Conservation (phyloP, 2,113 vertebrate genomes). For the Pyrgilauda ruficollis region DNA sequence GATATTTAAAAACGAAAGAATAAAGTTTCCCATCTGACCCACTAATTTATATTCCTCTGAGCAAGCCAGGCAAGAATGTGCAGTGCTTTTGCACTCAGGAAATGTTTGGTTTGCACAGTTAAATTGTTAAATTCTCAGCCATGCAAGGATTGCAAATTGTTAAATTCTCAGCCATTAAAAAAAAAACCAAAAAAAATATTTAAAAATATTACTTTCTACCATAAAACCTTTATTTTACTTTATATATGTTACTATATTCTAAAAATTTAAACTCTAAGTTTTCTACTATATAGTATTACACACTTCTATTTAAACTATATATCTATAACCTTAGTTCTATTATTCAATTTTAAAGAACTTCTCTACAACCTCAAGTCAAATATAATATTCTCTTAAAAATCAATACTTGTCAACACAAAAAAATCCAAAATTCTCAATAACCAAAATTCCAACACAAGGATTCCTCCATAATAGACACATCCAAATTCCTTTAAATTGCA, state of each 20-base stretch:
- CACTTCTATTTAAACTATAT: not conserved
- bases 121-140: not conserved
- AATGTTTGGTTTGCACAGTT: not conserved
- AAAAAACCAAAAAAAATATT: not conserved
- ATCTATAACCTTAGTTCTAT: not conserved
- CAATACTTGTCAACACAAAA: not conserved
- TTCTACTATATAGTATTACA: not conserved
- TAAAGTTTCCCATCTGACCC: not conserved
- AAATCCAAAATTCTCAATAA: not conserved
- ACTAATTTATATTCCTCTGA: not conserved
- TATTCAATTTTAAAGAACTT: not conserved
- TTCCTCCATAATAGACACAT: accelerated
- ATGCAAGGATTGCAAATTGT: not conserved
- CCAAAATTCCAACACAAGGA: not conserved
- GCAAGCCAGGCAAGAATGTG: not conserved
- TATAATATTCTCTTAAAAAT: not conserved
- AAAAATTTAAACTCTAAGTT: too few species aligned
- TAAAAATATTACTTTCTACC: not conserved
- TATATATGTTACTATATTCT: not conserved
- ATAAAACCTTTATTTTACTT: not conserved
- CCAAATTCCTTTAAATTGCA: not conserved
- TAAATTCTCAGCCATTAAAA: too few species aligned
- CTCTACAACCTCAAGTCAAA: not conserved
- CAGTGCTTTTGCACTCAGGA: not conserved
- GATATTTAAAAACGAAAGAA: not conserved